Conservation (phyloP, 2,888 invertebrate species). For the Hydriomena furcata region DNA sequence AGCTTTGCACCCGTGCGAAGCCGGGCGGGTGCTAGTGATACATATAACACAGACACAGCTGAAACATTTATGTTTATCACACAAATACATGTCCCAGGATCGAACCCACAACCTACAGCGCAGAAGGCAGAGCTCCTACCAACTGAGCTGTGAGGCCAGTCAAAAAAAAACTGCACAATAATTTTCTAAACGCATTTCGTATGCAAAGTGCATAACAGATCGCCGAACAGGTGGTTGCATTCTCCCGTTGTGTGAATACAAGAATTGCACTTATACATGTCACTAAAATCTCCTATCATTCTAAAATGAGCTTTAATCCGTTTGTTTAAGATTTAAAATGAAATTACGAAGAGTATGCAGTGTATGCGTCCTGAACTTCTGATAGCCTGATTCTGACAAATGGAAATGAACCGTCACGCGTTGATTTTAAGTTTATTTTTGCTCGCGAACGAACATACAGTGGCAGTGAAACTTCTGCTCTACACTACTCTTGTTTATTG, state of each 20-base stretch:
- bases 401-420: not conserved
- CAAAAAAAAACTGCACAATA: constrained; percentile 17
- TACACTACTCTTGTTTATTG: not conserved
- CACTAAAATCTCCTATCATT: constrained; percentile 3
- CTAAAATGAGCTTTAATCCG: constrained; percentile 27
- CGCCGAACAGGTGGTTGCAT: constrained; percentile 69
- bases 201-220: constrained; percentile 63
- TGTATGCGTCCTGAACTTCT: too few species aligned
- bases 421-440: not conserved
- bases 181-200: constrained; percentile 33
- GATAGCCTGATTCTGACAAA: not conserved
- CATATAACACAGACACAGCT: too few species aligned
- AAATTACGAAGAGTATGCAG: too few species aligned
- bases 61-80: too few species aligned
- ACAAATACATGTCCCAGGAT: too few species aligned
- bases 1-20: too few species aligned
- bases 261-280: constrained; percentile 57
- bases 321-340: not conserved
- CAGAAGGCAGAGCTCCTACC: too few species aligned
- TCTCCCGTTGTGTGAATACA: constrained; percentile 65
- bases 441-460: not conserved
- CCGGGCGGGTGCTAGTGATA: too few species aligned
- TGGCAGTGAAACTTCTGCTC: not conserved
- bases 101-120: too few species aligned
- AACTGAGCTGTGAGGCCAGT: too few species aligned